A percentile compares a stretch with the other conserved stretches of the same genome.
Conservation (phyloP, 1,140 invertebrate species). For the Mylabris phalerata region DNA sequence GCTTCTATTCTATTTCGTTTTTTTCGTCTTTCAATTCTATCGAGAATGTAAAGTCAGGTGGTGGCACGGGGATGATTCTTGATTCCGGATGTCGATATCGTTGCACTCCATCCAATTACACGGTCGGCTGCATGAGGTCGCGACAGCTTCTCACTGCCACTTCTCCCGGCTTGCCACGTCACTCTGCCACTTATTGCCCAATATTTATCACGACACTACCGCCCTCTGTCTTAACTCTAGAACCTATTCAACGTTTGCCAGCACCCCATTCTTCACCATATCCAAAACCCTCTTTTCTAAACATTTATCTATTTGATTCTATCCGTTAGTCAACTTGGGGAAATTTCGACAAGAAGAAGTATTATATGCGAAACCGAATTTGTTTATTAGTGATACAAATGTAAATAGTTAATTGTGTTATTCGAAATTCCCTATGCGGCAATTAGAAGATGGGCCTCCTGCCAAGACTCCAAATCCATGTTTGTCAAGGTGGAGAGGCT, state of each 20-base stretch:
- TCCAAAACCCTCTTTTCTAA: slow-evolving; percentile 1
- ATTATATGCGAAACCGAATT: too few species aligned
- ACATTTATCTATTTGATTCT: slow-evolving; percentile 2
- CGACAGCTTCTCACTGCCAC: slow-evolving; percentile 37
- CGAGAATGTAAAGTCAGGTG: background rate
- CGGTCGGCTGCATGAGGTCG: slow-evolving; percentile 36
- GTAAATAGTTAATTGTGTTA: too few species aligned
- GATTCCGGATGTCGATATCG: slow-evolving; percentile 24
- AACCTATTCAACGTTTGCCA: slow-evolving; percentile 19
- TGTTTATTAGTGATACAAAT: too few species aligned
- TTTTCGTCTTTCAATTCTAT: too few species aligned
- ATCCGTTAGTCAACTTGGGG: too few species aligned
- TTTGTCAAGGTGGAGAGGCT: too few species aligned
- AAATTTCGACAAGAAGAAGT: too few species aligned
- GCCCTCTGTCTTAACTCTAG: slow-evolving; percentile 1
- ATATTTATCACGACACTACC: slow-evolving; percentile 29
- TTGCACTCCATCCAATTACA: slow-evolving; percentile 38
- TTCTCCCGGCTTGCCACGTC: slow-evolving; percentile 25
- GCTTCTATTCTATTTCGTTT: too few species aligned
- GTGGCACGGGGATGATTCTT: slow-evolving; percentile 2
- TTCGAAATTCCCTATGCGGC: too few species aligned
- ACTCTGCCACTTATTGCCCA: slow-evolving; percentile 30
- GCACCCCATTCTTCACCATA: slow-evolving; percentile 21
- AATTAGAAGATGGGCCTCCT: too few species aligned
- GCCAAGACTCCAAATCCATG: too few species aligned